phyloP scores from a whole-genome alignment of 37 sponge, comb jelly and placozoan genomes.

The Chondrilla cf. caribensis region DNA sequence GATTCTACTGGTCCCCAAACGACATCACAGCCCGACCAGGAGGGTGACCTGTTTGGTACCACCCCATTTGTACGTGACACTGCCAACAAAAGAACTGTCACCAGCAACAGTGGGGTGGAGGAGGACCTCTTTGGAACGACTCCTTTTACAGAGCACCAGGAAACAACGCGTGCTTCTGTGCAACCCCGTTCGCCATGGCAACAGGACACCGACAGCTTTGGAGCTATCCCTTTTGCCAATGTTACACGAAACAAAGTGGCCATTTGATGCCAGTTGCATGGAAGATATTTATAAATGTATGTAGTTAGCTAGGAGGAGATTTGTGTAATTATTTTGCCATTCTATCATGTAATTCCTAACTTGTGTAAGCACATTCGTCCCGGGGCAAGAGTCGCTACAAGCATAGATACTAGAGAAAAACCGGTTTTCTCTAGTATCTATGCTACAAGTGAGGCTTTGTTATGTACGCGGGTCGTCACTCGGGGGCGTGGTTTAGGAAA shows the following conservation, averaged over 20 bases:
- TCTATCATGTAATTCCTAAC: constrained; percentile 4
- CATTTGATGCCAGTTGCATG: too few relatives aligned
- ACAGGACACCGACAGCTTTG: too few relatives aligned
- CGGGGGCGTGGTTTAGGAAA: not conserved
- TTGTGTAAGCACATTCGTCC: too few relatives aligned
- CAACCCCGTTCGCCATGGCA: too few relatives aligned
- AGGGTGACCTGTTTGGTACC: constrained; percentile 29
- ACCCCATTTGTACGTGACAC: constrained; percentile 21
- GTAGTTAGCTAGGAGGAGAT: not conserved
- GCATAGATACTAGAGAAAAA: too few relatives aligned
- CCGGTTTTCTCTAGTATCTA: too few relatives aligned
- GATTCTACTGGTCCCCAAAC: not conserved
- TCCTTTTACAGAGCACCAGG: not conserved
- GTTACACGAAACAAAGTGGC: too few relatives aligned
- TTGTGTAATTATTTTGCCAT: not conserved
- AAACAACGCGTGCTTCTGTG: too few relatives aligned
- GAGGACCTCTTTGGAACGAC: not conserved
- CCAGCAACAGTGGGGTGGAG: not conserved
- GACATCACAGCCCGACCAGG: not conserved
- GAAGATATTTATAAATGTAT: too few relatives aligned
- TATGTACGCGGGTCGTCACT: not conserved
- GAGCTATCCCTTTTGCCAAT: too few relatives aligned
- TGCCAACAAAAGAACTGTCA: not conserved
- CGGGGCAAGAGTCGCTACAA: too few relatives aligned
- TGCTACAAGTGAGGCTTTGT: not conserved